These are phyloP conservation scores for Neolamprologus falcicula DNA, from an alignment of 2,113 vertebrate genomes.

Conservation along the genomic window DNA sequence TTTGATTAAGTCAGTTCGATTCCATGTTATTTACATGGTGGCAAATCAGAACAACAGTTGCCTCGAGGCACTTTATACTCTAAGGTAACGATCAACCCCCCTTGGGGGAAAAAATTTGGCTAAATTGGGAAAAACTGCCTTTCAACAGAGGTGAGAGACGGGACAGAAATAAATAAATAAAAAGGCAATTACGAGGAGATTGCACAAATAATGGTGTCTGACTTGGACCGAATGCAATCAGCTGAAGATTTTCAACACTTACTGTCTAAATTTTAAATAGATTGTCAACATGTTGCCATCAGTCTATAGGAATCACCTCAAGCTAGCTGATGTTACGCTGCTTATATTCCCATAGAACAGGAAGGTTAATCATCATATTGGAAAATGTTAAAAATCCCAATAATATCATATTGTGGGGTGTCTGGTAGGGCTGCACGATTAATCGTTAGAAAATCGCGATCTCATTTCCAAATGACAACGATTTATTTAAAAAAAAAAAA, in stretches of 20 bases:
- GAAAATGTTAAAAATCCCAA: neutral
- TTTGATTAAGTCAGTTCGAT: accelerated
- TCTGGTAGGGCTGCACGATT: neutral
- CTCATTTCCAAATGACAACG: no score
- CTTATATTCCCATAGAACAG: neutral
- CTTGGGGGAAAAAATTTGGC: accelerated
- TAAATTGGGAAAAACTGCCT: neutral
- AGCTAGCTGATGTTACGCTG: neutral
- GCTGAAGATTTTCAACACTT: neutral
- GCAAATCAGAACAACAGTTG: neutral
- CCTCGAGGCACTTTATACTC: neutral
- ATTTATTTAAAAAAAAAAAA: no score
- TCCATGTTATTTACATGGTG: neutral
- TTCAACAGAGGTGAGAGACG: neutral
- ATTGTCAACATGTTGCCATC: neutral
- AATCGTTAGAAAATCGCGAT: no score
- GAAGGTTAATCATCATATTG: neutral
- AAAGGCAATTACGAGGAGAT: accelerated
- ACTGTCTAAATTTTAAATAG: neutral
- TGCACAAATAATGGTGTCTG: neutral
- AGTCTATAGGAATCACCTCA: neutral
- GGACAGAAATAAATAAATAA: neutral
- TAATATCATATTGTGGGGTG: neutral
- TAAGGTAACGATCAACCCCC: accelerated
- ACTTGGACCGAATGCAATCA: neutral